A percentile compares a stretch with the other conserved stretches of the same genome.
phyloP scores from a whole-genome alignment of 2,113 vertebrate genomes.

The Stigmatopora nigra region DNA sequence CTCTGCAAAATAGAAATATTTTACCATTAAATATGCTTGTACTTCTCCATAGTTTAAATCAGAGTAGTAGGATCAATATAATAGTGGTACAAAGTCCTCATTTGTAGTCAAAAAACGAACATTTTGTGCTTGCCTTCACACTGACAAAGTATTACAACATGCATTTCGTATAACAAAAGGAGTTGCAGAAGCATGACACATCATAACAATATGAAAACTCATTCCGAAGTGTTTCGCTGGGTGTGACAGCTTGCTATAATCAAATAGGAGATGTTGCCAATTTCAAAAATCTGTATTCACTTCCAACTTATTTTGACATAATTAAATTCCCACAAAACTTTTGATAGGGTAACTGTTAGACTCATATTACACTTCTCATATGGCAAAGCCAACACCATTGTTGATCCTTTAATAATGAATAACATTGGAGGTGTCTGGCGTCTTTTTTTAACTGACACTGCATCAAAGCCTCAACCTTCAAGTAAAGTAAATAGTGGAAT shows the following conservation, averaged over 20 bases:
- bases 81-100: not conserved
- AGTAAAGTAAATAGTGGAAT: not conserved
- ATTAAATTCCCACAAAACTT: conserved; percentile 6
- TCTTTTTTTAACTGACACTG: not conserved
- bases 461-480: not conserved
- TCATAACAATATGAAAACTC: not conserved
- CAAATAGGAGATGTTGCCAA: not conserved
- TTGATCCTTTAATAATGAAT: conserved; percentile 3
- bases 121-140: not conserved
- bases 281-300: not conserved
- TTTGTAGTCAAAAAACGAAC: not conserved
- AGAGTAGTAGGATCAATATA: too few relatives aligned
- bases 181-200: not conserved
- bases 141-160: not conserved
- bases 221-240: not conserved
- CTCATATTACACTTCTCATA: not conserved
- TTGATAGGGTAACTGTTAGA: not conserved
- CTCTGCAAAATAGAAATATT: too few relatives aligned
- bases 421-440: not conserved
- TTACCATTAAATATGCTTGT: too few relatives aligned
- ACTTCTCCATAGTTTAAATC: too few relatives aligned
- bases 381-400: not conserved
- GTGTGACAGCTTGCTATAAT: not conserved
- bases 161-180: not conserved
- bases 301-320: not conserved